phyloP scores from a whole-genome alignment of 2,797 vertebrate genomes.

The Myotis myotis region DNA sequence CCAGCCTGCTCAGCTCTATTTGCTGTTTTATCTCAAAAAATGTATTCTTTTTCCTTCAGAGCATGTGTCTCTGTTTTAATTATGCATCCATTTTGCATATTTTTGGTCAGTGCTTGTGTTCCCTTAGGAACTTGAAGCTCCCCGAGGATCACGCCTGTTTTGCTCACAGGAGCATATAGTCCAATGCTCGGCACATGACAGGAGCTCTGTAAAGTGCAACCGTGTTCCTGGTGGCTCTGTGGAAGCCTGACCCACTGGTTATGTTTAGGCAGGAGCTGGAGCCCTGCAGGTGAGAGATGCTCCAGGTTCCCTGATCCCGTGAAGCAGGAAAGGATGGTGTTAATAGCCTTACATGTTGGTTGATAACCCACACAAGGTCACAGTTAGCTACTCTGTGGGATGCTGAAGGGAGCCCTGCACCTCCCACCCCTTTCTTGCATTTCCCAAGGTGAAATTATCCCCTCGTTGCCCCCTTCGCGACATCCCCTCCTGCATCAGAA shows the following conservation, averaged over 20 bases:
- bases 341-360: background rate
- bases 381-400: background rate
- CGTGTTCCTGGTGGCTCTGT: accelerated
- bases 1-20: background rate
- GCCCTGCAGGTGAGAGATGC: background rate
- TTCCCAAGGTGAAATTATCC: background rate
- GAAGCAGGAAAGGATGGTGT: background rate
- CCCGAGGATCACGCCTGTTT: background rate
- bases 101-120: background rate
- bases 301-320: background rate
- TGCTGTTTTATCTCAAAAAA: background rate
- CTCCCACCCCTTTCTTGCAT: background rate
- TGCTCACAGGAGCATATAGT: accelerated
- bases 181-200: background rate
- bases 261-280: background rate
- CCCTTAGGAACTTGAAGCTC: background rate
- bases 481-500: background rate
- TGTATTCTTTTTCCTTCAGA: background rate
- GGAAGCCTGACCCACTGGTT: background rate
- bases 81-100: background rate
- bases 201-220: background rate
- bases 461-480: accelerated
- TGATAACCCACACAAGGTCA: background rate
- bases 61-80: background rate
- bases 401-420: background rate